Conservation (phyloP, 2,113 vertebrate species). For the Romanogobio albipinnatus region DNA sequence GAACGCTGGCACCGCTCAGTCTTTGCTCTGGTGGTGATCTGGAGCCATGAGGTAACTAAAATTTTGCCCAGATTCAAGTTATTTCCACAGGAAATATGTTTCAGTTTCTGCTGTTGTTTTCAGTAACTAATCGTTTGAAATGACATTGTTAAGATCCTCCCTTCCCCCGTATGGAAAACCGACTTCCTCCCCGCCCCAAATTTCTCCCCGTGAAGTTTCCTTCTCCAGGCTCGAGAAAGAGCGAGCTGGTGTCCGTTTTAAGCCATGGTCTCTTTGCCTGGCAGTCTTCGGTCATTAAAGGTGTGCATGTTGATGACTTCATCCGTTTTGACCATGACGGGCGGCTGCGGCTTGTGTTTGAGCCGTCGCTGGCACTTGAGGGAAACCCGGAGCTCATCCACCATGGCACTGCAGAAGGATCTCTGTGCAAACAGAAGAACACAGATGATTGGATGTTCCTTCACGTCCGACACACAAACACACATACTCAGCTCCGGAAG, state of each 20-base stretch:
- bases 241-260: constrained; percentile 73
- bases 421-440: constrained; percentile 75
- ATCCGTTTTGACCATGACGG: constrained; percentile 96
- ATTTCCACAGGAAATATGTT: constrained; percentile 99
- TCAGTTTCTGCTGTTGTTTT: constrained; percentile 76
- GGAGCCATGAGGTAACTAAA: constrained; percentile 93
- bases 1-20: constrained; percentile 72
- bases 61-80: constrained; percentile 92
- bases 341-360: constrained; percentile 96
- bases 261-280: constrained; percentile 99
- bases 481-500: neutral
- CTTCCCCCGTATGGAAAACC: constrained; percentile 54
- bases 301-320: constrained; percentile 99
- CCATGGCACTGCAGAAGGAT: constrained; percentile 98
- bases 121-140: constrained; percentile 88
- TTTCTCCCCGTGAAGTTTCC: constrained; percentile 11
- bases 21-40: constrained; percentile 83
- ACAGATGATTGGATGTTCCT: constrained; percentile 1
- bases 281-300: constrained; percentile 98
- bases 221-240: constrained; percentile 27
- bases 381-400: constrained; percentile 95
- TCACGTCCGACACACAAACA: neutral
- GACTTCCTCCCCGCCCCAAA: constrained; percentile 53
- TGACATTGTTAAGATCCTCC: constrained; percentile 79
- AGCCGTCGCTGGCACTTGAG: constrained; percentile 96